A percentile compares a stretch with the other conserved stretches of the same genome.
Conservation (phyloP, 2,888 invertebrate genomes). For the Mythimna albipuncta region DNA sequence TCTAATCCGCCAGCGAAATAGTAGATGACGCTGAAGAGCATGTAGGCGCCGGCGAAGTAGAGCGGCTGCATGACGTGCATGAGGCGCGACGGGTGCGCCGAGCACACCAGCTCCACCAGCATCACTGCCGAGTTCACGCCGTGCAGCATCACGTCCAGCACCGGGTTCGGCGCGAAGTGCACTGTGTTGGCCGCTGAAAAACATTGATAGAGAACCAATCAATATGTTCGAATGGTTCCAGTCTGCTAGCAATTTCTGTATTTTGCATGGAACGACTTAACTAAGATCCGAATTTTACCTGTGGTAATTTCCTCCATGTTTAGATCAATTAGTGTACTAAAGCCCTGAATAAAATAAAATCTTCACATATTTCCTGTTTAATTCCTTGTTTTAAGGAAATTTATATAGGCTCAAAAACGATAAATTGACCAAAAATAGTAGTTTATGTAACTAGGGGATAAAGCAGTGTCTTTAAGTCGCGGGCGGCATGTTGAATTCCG, state of each 20-base stretch:
- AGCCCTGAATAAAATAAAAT: too few species aligned
- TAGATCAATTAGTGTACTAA: too few species aligned
- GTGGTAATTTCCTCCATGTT: too few species aligned
- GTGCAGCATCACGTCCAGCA: slow-evolving; percentile 86
- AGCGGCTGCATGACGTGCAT: slow-evolving; percentile 92
- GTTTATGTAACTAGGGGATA: too few species aligned
- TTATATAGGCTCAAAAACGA: background rate
- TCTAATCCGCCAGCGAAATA: slow-evolving; percentile 94
- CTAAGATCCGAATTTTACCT: too few species aligned
- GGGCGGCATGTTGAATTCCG: too few species aligned
- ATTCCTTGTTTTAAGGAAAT: background rate
- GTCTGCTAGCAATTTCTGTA: too few species aligned
- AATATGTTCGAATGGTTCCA: too few species aligned
- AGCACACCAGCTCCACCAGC: slow-evolving; percentile 93
- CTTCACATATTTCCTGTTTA: background rate
- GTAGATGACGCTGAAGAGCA: slow-evolving; percentile 93
- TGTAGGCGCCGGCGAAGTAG: slow-evolving; percentile 92
- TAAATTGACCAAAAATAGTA: too few species aligned
- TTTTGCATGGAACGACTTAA: too few species aligned
- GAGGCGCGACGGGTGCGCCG: slow-evolving; percentile 93
- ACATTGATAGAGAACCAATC: background rate
- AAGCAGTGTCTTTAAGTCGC: too few species aligned
- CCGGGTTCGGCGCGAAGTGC: slow-evolving; percentile 83
- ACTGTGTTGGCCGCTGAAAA: slow-evolving; percentile 77
- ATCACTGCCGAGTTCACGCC: slow-evolving; percentile 94